Evolutionary conservation across 1,140 invertebrate species (phyloP).

Genomic region (Brachionus paranguensis): DNA sequence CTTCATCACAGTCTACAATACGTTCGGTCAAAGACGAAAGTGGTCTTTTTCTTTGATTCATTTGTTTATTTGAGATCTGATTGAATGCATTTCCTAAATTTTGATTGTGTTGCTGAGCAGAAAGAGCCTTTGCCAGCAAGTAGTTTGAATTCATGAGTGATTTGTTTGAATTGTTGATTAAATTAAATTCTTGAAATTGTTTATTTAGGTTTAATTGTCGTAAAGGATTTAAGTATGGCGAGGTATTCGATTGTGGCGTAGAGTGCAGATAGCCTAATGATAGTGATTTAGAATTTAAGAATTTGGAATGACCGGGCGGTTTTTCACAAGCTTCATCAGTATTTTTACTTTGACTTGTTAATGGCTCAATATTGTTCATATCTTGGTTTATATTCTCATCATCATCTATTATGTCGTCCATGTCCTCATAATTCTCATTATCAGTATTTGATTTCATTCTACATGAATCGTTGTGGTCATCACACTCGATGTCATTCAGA

Average conservation of each 20-base stretch:
- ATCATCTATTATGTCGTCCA: neutral
- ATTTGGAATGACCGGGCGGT: neutral
- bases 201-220: neutral
- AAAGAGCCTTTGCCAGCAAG: neutral
- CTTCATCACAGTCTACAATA: neutral
- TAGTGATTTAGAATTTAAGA: neutral
- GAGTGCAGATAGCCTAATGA: neutral
- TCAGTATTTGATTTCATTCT: neutral
- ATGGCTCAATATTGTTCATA: neutral
- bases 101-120: neutral
- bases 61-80: neutral
- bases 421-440: neutral
- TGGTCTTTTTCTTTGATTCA: conserved; percentile 6
- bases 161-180: neutral
- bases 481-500: neutral
- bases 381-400: conserved; percentile 5
- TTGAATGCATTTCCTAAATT: neutral
- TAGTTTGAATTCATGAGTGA: neutral
- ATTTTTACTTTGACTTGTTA: neutral
- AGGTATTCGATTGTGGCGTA: neutral
- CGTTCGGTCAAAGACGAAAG: neutral
- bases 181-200: neutral
- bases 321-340: neutral
- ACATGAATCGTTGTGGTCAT: neutral
- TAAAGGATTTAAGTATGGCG: neutral